Percentiles rank a stretch among this genome's conserved stretches.
phyloP scores from a whole-genome alignment of 2,888 invertebrate species.

The Platycheirus albimanus region DNA sequence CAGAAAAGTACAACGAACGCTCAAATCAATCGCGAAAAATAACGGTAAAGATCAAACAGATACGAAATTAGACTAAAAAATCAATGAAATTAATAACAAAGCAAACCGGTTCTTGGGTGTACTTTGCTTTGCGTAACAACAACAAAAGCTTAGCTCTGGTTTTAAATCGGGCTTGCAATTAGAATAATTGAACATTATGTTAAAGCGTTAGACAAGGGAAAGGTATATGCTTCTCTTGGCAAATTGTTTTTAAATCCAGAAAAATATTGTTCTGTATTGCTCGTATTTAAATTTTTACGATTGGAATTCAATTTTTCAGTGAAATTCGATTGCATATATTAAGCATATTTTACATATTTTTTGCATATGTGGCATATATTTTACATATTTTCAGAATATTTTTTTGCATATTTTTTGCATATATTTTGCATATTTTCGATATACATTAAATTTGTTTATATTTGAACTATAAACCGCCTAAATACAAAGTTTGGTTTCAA shows the following conservation, averaged over 20 bases:
- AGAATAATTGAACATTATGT: constrained; percentile 5
- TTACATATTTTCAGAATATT: background rate
- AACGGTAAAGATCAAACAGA: constrained; percentile 18
- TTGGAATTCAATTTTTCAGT: background rate
- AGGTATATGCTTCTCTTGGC: background rate
- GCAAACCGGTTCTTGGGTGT: constrained; percentile 1
- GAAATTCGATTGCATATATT: constrained; percentile 3
- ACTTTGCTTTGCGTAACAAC: constrained; percentile 6
- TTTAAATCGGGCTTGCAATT: background rate
- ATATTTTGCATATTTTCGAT: constrained; percentile 1
- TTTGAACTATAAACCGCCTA: constrained; percentile 10
- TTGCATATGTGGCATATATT: constrained; percentile 1
- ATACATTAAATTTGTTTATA: constrained; percentile 9
- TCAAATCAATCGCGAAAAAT: constrained; percentile 1
- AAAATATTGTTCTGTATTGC: constrained; percentile 2
- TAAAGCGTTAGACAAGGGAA: background rate
- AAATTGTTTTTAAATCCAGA: background rate
- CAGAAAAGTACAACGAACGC: constrained; percentile 11
- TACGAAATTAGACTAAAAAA: constrained; percentile 15
- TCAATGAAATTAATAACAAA: background rate
- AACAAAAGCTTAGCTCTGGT: constrained; percentile 7
- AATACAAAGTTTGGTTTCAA: background rate
- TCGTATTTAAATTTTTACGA: background rate
- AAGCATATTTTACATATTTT: too few relatives aligned
- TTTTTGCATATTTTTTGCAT: background rate